These are phyloP conservation scores for Trichogramma evanescens DNA, from an alignment of 2,888 invertebrate species.

Conservation along the genomic window DNA sequence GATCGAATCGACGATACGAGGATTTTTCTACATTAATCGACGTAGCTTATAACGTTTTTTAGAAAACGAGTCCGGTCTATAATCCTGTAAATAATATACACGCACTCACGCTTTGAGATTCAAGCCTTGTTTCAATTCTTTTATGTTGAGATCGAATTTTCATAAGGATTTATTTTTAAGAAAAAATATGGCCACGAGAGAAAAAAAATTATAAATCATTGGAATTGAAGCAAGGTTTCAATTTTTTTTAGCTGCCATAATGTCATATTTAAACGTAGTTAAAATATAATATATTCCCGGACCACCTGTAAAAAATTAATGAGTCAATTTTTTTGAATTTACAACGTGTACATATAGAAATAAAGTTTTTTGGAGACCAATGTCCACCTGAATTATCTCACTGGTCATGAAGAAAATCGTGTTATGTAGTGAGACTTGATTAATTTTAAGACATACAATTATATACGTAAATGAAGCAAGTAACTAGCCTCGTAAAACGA, in stretches of 20 bases:
- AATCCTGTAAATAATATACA: slow-evolving; percentile 12
- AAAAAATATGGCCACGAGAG: not conserved
- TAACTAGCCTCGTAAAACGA: too few relatives aligned
- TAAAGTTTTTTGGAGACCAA: too few relatives aligned
- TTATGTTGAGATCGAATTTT: not conserved
- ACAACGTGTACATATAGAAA: too few relatives aligned
- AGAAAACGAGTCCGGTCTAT: not conserved
- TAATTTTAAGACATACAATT: too few relatives aligned
- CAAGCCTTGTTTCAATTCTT: slow-evolving; percentile 11
- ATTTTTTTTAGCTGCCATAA: slow-evolving; percentile 1
- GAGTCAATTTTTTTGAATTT: not conserved
- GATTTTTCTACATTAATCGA: slow-evolving; percentile 38
- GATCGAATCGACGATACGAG: slow-evolving; percentile 29
- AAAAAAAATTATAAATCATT: not conserved
- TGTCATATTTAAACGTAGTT: slow-evolving; percentile 6
- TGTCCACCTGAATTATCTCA: too few relatives aligned
- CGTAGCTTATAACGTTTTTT: slow-evolving; percentile 17
- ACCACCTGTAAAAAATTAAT: slow-evolving; percentile 21
- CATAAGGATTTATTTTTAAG: not conserved
- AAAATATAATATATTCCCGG: slow-evolving; percentile 22
- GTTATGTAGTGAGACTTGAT: too few relatives aligned
- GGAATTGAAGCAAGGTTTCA: slow-evolving; percentile 17
- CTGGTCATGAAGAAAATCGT: too few relatives aligned
- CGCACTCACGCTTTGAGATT: not conserved
- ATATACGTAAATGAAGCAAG: too few relatives aligned